Base-by-base conservation (phyloP, 2,113 vertebrate species). In the Agapornis roseicollis region DNA sequence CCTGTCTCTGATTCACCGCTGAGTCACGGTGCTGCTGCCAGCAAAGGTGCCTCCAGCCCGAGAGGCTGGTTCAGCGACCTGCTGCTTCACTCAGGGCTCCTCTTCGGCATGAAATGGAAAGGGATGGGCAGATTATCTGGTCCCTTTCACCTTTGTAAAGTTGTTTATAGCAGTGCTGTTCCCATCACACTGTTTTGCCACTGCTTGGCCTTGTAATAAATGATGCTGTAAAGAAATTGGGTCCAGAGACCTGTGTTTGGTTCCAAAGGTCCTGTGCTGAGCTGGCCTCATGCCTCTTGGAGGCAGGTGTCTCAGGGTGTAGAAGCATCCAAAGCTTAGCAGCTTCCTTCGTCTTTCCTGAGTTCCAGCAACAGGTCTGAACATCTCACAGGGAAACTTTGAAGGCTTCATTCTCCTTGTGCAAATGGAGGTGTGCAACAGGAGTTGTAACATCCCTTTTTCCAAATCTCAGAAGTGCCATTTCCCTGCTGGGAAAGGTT, bases 401-500 rank as follows among this genome's bases (percentile, higher is more conserved):
- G 47, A 77, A 35, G n/a, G 23, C 52, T 92, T 90, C 13, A 2
- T 90, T 74, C 55, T 90, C 31, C 31, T 52, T 33, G 24, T 72
- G 68, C 58, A 58, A 28, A 65, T 24, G 46, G 19, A 74, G 23
- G 5, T 73, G 63, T 84, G 28, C 39, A 71, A n/a, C 28, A 49
- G 65, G 56, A 78, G 25, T 33, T 56, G 52, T 81, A 47, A 24
- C 17, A 25, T 42, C 33, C 13, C 17, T 37, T 55, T 58, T 81
- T 49, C 42, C 31, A 66, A 35, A 74, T 80, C 42, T 20, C 29
- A 74, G 60, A 86, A 79, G 46, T 86, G 82, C 80, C 25, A 37
- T 80, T 93, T 46, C 61, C 71, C 49, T 96, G 72, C 80, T 94
- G 68, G 84, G 69, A 42, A 95, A 95, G 66, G 71, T 95, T 96